Evolutionary conservation across 2,113 vertebrate genomes (phyloP), one percentile per base, ranked within the genome.

Genomic region (Pelecanoides urinatrix): DNA sequence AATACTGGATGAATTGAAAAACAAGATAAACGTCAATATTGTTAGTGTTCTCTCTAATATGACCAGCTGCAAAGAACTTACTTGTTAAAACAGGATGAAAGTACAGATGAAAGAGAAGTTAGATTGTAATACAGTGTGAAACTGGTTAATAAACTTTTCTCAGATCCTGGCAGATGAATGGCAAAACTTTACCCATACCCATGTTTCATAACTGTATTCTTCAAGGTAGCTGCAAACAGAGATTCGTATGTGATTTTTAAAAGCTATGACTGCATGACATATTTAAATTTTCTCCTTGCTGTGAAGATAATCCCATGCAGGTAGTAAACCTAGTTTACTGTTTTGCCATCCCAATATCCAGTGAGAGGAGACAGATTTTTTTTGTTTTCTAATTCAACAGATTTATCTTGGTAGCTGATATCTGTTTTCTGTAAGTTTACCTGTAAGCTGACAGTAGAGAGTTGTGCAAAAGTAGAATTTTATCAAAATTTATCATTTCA

Each of bases 161-260:
- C 40, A 52, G 34, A 84, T 25, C 62, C 30, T 3, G 2, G 61
- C 36, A 65, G 32, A 79, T 14, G 34, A 93, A 81, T 25, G 27
- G 16, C 30, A 81, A 73, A 92, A 73, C 6, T 49, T 55, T 44
- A 62, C 16, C 62, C 15, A 0, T 44, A 62, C 16, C 62, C 15
- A 0, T 12, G 44, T 74, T 71, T 78, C 32, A 6, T 10, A 59
- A 19, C 26, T 20, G 14, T 58, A n/a, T 26, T 58, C 14, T 79
- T 86, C 47, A 59, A 50, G 32, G 42, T 13, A 63, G 27, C 49
- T 70, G 45, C 56, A 78, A 47, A 26, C 21, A 91, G 58, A 86
- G 36, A 49, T 14, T 52, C 38, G n/a, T 0, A 1, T 4, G 3
- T 13, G 0, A n/a, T 65, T 83, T 75, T 75, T 22, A 30, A 66